phyloP scores from a whole-genome alignment of 1,140 invertebrate species.

The Anoplophora glabripennis region DNA sequence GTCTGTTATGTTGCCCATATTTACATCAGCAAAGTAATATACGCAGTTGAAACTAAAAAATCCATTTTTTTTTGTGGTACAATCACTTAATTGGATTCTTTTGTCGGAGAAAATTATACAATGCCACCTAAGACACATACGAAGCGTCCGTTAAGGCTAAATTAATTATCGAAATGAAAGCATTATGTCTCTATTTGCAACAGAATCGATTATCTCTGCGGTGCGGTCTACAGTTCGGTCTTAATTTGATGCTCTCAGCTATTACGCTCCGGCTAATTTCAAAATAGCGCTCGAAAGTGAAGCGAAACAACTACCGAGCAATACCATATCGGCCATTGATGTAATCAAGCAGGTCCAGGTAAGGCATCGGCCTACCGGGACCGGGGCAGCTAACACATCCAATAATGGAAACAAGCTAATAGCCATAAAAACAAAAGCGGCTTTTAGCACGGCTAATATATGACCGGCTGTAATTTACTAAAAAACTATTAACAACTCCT shows the following conservation, averaged over 20 bases:
- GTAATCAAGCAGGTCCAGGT: constrained; percentile 12
- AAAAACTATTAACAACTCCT: constrained; percentile 34
- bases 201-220: no score
- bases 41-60: no score
- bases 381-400: constrained; percentile 34
- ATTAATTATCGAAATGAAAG: no score
- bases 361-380: constrained; percentile 24
- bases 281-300: constrained; percentile 13
- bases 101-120: no score
- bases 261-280: constrained; percentile 16
- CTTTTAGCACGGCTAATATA: constrained; percentile 34
- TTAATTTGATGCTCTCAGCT: constrained; percentile 11
- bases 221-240: neutral
- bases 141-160: no score
- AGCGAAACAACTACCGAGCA: neutral
- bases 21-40: no score
- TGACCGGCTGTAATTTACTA: constrained; percentile 29
- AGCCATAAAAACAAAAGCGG: constrained; percentile 37
- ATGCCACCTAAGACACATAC: no score
- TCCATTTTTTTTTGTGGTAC: no score
- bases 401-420: constrained; percentile 40
- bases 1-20: no score
- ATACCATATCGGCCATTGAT: constrained; percentile 7
- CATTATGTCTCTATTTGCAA: no score
- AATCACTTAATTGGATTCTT: no score